phyloP scores from a whole-genome alignment of 1,140 invertebrate genomes.

The Drosophila sp. region DNA sequence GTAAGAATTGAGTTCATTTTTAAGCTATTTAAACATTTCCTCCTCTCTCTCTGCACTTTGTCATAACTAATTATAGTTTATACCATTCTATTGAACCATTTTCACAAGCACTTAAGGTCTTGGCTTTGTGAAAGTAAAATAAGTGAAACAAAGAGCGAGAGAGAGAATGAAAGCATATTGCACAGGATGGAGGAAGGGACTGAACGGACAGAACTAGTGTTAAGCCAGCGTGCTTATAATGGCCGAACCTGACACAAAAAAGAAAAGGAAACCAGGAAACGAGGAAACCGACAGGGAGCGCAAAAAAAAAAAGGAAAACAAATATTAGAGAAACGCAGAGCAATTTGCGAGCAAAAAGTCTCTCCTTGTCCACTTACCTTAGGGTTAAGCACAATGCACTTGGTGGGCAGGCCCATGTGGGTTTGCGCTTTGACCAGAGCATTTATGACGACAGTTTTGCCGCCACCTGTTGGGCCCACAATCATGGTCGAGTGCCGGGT shows the following conservation, averaged over 20 bases:
- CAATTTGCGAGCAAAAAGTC: conserved; percentile 46
- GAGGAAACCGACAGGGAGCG: not conserved
- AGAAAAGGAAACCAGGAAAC: conserved; percentile 6
- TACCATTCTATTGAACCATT: conserved; percentile 53
- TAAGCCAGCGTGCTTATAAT: conserved; percentile 43
- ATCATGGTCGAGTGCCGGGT: conserved; percentile 95
- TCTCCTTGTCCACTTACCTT: conserved; percentile 85
- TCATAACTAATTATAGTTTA: conserved; percentile 49
- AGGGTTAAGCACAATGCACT: conserved; percentile 91
- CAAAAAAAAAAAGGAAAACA: conserved; percentile 24
- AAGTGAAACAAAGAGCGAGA: conserved; percentile 34
- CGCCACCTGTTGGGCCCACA: conserved; percentile 95
- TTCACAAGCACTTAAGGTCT: conserved; percentile 57
- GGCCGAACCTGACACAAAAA: conserved; percentile 51
- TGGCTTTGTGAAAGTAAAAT: conserved; percentile 38
- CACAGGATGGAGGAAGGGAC: not conserved
- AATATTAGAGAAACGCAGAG: conserved; percentile 21
- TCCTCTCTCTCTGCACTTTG: conserved; percentile 18
- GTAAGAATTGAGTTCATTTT: not conserved
- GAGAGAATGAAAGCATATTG: conserved; percentile 28
- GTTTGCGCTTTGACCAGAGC: conserved; percentile 91
- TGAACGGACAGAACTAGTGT: conserved; percentile 8
- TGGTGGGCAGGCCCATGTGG: conserved; percentile 89
- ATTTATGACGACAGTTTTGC: conserved; percentile 94
- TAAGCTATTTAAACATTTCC: not conserved